These are phyloP conservation scores for Mustela lutreola DNA, from an alignment of 2,113 vertebrate genomes.

Conservation along the genomic window DNA sequence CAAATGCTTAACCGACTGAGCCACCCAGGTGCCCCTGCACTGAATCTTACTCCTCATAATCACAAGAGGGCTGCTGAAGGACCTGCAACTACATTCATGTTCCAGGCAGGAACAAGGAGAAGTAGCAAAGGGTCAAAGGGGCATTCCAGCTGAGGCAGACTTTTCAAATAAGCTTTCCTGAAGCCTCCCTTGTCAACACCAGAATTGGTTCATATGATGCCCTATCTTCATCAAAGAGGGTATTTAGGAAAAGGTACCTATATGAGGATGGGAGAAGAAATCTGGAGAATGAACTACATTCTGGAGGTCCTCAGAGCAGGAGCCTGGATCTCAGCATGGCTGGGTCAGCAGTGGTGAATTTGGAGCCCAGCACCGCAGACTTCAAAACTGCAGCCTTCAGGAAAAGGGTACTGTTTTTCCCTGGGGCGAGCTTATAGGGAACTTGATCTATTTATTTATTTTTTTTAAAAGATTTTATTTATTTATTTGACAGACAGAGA, in stretches of 20 bases:
- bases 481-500: no score
- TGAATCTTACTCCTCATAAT: not conserved
- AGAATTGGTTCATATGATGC: not conserved
- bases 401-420: not conserved
- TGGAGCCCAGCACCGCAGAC: not conserved
- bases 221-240: not conserved
- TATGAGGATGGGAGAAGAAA: not conserved
- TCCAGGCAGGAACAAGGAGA: not conserved
- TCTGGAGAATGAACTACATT: not conserved
- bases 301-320: not conserved
- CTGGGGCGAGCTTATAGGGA: not conserved
- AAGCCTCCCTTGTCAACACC: not conserved
- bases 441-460: not conserved
- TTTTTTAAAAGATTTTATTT: no score
- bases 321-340: not conserved
- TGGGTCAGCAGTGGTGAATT: not conserved
- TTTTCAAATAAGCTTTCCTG: not conserved
- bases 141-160: not conserved
- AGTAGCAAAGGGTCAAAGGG: not conserved
- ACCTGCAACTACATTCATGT: not conserved
- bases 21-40: not conserved
- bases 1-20: not conserved
- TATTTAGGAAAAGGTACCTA: not conserved
- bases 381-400: not conserved
- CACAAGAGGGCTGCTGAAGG: not conserved